phyloP scores from a whole-genome alignment of 2,113 vertebrate species.

The Brachypodius melanocephalos region DNA sequence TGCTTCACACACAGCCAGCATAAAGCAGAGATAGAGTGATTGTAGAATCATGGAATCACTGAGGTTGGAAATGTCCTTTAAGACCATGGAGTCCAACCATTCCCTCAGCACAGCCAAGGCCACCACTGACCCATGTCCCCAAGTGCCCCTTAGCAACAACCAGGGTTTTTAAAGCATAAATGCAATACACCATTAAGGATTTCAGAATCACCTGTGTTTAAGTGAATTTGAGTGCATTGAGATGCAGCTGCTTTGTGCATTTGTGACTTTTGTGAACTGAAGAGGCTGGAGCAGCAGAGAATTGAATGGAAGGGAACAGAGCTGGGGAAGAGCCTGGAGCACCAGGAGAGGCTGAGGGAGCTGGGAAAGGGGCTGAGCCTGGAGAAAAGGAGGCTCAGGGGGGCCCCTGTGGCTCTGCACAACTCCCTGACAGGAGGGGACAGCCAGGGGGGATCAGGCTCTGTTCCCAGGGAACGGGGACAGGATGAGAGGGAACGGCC shows the following conservation, averaged over 20 bases:
- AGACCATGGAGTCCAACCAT: accelerated
- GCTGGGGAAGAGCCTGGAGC: not conserved
- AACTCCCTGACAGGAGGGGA: not conserved
- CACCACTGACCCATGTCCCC: not conserved
- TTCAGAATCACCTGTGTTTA: accelerated
- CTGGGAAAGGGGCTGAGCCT: not conserved
- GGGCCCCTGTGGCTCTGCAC: not conserved
- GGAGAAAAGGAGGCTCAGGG: not conserved
- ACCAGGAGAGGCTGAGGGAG: not conserved
- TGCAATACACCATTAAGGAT: not conserved
- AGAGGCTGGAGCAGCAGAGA: not conserved
- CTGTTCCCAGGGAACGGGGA: not conserved
- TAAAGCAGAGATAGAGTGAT: not conserved
- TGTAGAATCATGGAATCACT: not conserved
- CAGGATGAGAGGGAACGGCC: accelerated
- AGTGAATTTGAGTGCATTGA: not conserved
- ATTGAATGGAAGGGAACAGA: not conserved
- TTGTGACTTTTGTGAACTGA: not conserved
- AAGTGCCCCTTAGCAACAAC: not conserved
- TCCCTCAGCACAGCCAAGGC: not conserved
- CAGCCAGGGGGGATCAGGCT: accelerated
- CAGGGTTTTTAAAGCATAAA: not conserved
- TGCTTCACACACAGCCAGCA: accelerated
- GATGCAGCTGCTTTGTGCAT: not conserved
- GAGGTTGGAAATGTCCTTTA: not conserved